Percentiles rank a stretch among this genome's conserved stretches.
Evolutionary conservation across 2,113 vertebrate genomes (phyloP).

Genomic region (Albula glossodonta): DNA sequence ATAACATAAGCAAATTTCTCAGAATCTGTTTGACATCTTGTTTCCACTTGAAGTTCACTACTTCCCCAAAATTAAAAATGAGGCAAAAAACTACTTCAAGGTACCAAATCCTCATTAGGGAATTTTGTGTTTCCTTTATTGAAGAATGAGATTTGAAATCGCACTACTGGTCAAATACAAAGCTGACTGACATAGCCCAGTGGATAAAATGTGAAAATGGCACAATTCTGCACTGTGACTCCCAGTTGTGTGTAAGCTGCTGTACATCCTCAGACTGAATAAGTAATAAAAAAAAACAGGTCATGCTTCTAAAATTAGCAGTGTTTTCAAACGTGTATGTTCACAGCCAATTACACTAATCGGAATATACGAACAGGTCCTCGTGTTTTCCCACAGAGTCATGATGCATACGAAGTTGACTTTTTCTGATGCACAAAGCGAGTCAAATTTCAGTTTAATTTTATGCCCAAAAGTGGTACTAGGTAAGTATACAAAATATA

Average conservation of each 20-base stretch:
- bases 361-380: neutral
- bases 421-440: neutral
- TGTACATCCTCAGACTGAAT: neutral
- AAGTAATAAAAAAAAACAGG: neutral
- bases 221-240: neutral
- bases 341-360: neutral
- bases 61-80: neutral
- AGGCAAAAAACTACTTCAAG: neutral
- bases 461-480: neutral
- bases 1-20: neutral
- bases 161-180: neutral
- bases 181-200: constrained; percentile 34
- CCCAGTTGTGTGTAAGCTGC: neutral
- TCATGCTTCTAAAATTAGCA: no score
- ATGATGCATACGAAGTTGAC: no score
- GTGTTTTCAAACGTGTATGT: neutral
- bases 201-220: neutral
- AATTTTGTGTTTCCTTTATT: neutral
- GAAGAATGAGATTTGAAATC: no score
- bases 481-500: neutral
- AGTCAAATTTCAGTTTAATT: neutral
- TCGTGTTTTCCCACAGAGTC: neutral
- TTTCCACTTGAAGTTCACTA: neutral
- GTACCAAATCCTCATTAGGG: neutral
- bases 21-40: neutral